Conservation (phyloP, 1,140 invertebrate species). For the Ladona fulva region DNA sequence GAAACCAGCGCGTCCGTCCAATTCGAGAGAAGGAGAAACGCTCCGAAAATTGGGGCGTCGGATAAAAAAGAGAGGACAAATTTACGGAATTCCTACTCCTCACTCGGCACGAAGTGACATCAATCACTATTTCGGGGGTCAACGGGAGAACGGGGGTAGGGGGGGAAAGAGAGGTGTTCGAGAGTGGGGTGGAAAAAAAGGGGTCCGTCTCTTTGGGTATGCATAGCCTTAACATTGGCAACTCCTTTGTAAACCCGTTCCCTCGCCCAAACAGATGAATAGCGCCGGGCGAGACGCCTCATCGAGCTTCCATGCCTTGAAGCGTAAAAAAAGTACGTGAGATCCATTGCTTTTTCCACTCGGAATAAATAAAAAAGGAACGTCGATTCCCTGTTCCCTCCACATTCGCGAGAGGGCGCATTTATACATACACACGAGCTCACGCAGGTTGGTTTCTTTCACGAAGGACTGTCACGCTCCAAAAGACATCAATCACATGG, state of each 20-base stretch:
- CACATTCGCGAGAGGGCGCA: too few species aligned
- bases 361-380: background rate
- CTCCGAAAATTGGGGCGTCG: too few species aligned
- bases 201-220: background rate
- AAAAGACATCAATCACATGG: background rate
- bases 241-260: background rate
- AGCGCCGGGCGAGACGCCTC: background rate
- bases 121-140: background rate
- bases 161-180: background rate
- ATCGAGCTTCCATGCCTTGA: background rate
- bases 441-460: too few species aligned
- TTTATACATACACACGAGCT: background rate
- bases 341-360: background rate
- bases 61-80: too few species aligned
- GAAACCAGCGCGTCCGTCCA: too few species aligned
- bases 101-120: background rate
- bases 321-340: background rate
- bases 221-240: background rate
- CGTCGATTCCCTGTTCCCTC: too few species aligned
- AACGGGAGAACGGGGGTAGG: too few species aligned
- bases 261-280: background rate
- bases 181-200: background rate
- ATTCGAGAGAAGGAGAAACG: too few species aligned
- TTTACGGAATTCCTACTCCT: too few species aligned
- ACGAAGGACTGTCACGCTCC: background rate